Percentiles rank a stretch among this genome's conserved stretches.
These are phyloP conservation scores for Heteromormyrus szaboi DNA, from an alignment of 2,797 vertebrate genomes.

Conservation along the genomic window DNA sequence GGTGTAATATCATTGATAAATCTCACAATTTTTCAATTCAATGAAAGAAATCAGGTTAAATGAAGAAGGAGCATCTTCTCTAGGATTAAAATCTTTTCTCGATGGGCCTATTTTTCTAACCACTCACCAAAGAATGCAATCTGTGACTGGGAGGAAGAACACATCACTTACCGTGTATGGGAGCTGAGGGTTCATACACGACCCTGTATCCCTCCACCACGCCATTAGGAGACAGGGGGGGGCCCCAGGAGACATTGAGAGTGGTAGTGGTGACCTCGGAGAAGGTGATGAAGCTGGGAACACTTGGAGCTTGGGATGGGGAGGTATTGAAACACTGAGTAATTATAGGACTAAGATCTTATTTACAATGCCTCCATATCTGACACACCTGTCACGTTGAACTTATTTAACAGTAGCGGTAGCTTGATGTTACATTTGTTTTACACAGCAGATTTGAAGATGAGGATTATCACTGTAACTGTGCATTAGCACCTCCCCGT, in stretches of 20 bases:
- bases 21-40: background rate
- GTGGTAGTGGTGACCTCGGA: constrained; percentile 86
- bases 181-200: constrained; percentile 79
- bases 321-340: background rate
- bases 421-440: constrained; percentile 6
- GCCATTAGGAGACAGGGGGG: constrained; percentile 78
- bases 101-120: background rate
- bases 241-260: constrained; percentile 88
- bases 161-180: constrained; percentile 72
- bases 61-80: background rate
- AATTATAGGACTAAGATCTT: background rate
- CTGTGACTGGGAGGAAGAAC: background rate
- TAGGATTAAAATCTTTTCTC: background rate
- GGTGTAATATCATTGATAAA: background rate
- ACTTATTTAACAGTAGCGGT: background rate
- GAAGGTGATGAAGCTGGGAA: constrained; percentile 80
- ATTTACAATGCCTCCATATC: background rate
- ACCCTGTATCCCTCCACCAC: constrained; percentile 88
- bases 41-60: background rate
- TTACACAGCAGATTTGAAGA: background rate
- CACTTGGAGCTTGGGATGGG: constrained; percentile 70
- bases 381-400: background rate
- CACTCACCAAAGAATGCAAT: background rate
- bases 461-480: constrained; percentile 12
- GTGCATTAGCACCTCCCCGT: background rate